Evolutionary conservation across 2,113 vertebrate genomes (phyloP), one percentile per base, ranked within the genome.

Genomic region (Prunella fulvescens): DNA sequence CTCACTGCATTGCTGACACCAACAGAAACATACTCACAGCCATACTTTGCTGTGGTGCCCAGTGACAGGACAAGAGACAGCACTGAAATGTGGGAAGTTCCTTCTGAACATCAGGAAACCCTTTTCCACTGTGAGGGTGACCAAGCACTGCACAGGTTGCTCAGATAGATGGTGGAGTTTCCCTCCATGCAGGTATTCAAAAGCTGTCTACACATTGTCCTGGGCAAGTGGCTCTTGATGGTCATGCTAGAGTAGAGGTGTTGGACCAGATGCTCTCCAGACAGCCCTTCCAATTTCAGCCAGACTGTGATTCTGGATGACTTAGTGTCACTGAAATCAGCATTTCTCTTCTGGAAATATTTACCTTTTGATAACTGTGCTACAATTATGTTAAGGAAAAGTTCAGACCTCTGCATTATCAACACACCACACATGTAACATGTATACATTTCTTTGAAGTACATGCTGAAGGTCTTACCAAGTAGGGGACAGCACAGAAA

Each of bases 171-270:
- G 6, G 6, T 24, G 10, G 25, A 48, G 16, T 50, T 33, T 64
- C 4, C 6, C 1, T 76, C 20, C 18, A 25, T 70, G 29, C 2
- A 61, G 20, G 6, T 26, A 8, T 14, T 67, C 26, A 54, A n/a
- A 92, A 50, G 14, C 8, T 2, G 1, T 2, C 12, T 28, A 48
- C 19, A 29, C 0, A 2, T 4, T 48, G 10, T 51, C 22, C 44
- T 44, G 29, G 20, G 17, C 35, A 84, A 45, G 3, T 33, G 17
- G 12, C 19, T 72, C 6, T 14, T 20, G 16, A 10, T 54, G 8
- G 13, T 29, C 19, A 18, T 60, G 29, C 13, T 40, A 23, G 4
- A 85, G 24, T 23, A 79, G 37, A 5, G 10, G 5, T 1, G 3
- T 45, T 81, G 58, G 35, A 50, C 14, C 12, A 48, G 26, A 10